Evolutionary conservation across 1,140 invertebrate species (phyloP).

Genomic region (honey bee (Apis mellifera)): Amel_HAv3.1 CM009936.2:1681001-1681500

Average conservation of each 20-base stretch:
- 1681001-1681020: not conserved
- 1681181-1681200: not conserved
- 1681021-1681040: not conserved
- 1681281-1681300: no score
- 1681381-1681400: conserved; percentile 25
- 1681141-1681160: not conserved
- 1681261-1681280: no score
- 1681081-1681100: conserved; percentile 14
- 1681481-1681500: conserved; percentile 7
- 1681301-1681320: not conserved
- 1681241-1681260: not conserved
- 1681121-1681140: not conserved
- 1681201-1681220: not conserved
- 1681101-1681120: not conserved
- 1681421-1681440: not conserved
- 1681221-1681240: not conserved
- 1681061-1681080: conserved; percentile 28
- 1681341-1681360: conserved; percentile 4
- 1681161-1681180: not conserved
- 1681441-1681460: conserved; percentile 8
- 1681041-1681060: conserved; percentile 8
- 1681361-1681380: conserved; percentile 24
- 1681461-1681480: not conserved
- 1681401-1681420: conserved; percentile 6
- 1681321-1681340: conserved; percentile 8